phyloP scores from a whole-genome alignment of 2,113 vertebrate genomes.

The Alouatta palliata region DNA sequence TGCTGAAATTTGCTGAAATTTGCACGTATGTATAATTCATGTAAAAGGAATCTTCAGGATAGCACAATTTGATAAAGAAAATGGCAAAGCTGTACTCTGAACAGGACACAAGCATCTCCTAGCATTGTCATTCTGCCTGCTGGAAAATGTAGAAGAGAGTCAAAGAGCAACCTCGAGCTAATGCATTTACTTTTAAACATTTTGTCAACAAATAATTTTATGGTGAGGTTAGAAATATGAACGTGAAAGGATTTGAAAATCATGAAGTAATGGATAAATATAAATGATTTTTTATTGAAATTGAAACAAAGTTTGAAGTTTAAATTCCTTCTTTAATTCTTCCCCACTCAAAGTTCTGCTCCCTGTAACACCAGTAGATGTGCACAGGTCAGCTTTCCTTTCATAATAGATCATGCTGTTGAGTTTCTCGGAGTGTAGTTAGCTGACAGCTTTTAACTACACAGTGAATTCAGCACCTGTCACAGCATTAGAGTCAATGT shows the following conservation, averaged over 20 bases:
- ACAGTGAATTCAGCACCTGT: not conserved
- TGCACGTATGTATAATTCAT: not conserved
- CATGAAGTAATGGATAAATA: not conserved
- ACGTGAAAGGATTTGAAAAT: conserved; percentile 20
- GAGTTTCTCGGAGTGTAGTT: not conserved
- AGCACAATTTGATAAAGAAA: not conserved
- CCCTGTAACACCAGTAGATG: not conserved
- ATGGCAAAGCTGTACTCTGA: not conserved
- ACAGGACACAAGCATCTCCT: not conserved
- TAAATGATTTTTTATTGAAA: not conserved
- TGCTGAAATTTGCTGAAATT: not conserved
- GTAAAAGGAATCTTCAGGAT: not conserved
- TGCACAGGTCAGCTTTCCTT: not conserved
- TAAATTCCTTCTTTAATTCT: not conserved
- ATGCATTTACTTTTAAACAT: not conserved
- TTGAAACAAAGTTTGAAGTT: not conserved
- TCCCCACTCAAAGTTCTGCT: not conserved
- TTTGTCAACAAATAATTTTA: not conserved
- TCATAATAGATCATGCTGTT: not conserved
- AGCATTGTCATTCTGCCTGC: not conserved
- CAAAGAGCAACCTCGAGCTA: not conserved
- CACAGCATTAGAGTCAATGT: not conserved
- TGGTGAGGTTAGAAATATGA: conserved; percentile 1
- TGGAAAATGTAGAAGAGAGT: conserved; percentile 1
- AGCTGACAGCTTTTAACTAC: not conserved